These are phyloP conservation scores for Spisula solida DNA, from an alignment of 2,888 invertebrate species.

Conservation along the genomic window DNA sequence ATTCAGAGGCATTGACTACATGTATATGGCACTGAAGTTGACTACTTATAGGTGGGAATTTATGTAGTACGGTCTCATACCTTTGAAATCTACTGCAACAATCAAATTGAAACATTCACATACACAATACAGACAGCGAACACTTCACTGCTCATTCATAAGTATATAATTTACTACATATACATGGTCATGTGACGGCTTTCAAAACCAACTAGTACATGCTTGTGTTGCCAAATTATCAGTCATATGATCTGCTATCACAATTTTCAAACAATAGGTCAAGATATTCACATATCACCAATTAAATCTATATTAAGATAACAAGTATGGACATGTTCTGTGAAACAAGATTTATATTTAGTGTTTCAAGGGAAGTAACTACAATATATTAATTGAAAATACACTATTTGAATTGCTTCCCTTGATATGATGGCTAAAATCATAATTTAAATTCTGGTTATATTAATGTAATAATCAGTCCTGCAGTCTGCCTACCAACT, in stretches of 20 bases:
- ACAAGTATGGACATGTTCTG: not conserved
- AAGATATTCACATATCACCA: not conserved
- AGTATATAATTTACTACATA: not conserved
- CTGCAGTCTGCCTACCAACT: no score
- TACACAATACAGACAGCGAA: no score
- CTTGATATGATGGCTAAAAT: not conserved
- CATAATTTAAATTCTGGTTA: no score
- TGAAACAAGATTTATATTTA: not conserved
- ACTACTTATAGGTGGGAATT: no score
- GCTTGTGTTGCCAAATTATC: not conserved
- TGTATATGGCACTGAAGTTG: no score
- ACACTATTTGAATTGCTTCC: not conserved
- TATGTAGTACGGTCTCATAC: no score
- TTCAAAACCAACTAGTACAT: not conserved
- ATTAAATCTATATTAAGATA: not conserved
- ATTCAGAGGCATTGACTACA: no score
- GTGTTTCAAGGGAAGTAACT: conserved; percentile 6
- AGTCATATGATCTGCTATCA: not conserved
- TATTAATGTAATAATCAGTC: no score
- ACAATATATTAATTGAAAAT: not conserved
- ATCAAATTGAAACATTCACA: no score
- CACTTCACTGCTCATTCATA: no score
- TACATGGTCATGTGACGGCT: not conserved
- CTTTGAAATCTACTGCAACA: no score
- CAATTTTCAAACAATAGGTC: not conserved